Base-by-base conservation (phyloP, 2,888 invertebrate genomes). In the Orchestes rusci region DNA sequence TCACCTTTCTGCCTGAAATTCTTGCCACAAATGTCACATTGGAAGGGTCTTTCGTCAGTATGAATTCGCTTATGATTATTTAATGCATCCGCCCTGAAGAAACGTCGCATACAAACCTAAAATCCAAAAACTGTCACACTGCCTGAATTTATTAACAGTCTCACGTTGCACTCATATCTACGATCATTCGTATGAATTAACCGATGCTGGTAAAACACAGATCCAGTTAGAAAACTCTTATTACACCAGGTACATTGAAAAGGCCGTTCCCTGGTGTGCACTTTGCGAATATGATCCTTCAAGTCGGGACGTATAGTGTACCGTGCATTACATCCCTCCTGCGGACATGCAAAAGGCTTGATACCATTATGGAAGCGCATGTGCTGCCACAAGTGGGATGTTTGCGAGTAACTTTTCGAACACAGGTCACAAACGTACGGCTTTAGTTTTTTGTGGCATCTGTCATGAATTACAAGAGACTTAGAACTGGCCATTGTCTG, bases 321-420 rank as follows among this genome's bases (percentile, higher is more conserved):
- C 51, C 74, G 70, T 0, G 78, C 73, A 39, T 73, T 74, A 53
- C 78, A 79, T 2, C 75, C 75, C 47, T 74, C 72, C 52, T 74
- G 74, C 3, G 73, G 71, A 50, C 78, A 79, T 3, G 74, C 77
- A 55, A 78, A 79, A 0, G 78, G 78, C 55, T 78, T 78, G 0
- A 79, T 76, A 3, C 77, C 78, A 70, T 77, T 76, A 60, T 79
- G 79, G 53, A 79, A 79, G 51, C 79, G 67, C 62, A 78, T 73
- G 56, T 79, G 79, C 43, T 79, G 79, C 77, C 78, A 78, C 54
- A 79, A 67, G 58, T 79, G 79, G 39, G 77, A 77, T 0, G 78
- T 78, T 58, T 79, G 79, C 0, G 79, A 70, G 54, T 75, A 76
- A 3, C 75, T 74, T 48, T 74, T 70, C n/a, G 77, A 77, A 52